These are phyloP conservation scores for Patella caerulea DNA, from an alignment of 2,888 invertebrate species.

Conservation along the genomic window DNA sequence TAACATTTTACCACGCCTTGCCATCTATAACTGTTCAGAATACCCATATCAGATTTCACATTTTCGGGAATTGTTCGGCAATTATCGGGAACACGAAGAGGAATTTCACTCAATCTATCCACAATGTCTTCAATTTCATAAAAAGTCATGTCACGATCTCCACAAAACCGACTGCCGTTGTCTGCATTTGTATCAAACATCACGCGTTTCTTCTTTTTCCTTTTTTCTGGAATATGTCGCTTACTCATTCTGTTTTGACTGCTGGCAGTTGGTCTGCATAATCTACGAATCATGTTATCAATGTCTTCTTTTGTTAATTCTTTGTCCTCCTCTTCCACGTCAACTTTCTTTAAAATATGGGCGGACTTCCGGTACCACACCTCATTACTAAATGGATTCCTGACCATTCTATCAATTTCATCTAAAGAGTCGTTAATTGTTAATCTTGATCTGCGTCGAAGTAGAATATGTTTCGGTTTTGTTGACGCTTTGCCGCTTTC, in stretches of 20 bases:
- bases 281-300: neutral
- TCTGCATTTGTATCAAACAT: neutral
- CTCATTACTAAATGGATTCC: neutral
- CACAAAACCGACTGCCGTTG: neutral
- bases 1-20: too few species aligned
- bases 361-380: neutral
- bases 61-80: too few species aligned
- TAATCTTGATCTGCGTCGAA: neutral
- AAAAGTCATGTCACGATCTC: neutral
- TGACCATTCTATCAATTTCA: neutral
- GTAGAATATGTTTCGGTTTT: neutral
- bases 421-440: neutral
- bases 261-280: neutral
- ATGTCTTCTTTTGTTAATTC: neutral
- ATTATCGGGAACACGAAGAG: too few species aligned
- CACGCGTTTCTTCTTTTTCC: neutral
- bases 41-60: too few species aligned
- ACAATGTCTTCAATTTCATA: conserved; percentile 1
- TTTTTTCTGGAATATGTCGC: neutral
- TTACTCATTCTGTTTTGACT: neutral
- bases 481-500: neutral
- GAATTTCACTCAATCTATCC: neutral
- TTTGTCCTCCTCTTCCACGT: neutral
- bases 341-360: neutral
- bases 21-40: too few species aligned